phyloP scores from a whole-genome alignment of 2,113 vertebrate genomes.

The Ictalurus punctatus region DNA sequence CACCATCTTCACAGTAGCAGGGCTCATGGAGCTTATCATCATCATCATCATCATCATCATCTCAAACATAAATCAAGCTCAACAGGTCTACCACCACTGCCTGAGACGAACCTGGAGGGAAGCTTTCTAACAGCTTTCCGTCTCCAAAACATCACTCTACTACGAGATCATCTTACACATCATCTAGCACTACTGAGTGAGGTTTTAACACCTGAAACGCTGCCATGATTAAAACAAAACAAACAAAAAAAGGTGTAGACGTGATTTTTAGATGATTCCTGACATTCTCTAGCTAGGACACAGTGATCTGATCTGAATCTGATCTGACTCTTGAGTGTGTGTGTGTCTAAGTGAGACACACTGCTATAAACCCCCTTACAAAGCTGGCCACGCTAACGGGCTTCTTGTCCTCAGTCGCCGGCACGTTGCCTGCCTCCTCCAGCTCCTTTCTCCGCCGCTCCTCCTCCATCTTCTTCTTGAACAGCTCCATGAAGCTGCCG shows the following conservation, averaged over 20 bases:
- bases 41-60: neutral
- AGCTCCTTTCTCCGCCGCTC: slow-evolving; percentile 66
- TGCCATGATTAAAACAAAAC: neutral
- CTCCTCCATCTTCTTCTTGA: slow-evolving; percentile 88
- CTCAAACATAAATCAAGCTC: neutral
- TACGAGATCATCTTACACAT: neutral
- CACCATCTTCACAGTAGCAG: slow-evolving; percentile 11
- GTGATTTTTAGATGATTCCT: neutral
- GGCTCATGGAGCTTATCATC: neutral
- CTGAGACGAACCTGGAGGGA: neutral
- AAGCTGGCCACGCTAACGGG: slow-evolving; percentile 74
- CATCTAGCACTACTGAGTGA: neutral
- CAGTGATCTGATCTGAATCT: neutral
- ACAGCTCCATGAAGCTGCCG: slow-evolving; percentile 94
- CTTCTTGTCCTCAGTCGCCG: slow-evolving; percentile 72
- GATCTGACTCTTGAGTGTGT: slow-evolving; percentile 4
- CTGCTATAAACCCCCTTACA: slow-evolving; percentile 78
- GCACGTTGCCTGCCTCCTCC: slow-evolving; percentile 63
- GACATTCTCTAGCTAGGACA: neutral
- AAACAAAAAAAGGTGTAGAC: neutral
- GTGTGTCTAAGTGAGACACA: slow-evolving; percentile 53
- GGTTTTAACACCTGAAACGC: neutral
- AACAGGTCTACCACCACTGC: neutral
- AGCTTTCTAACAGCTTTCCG: neutral
- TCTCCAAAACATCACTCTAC: neutral